Conservation (phyloP, 2,888 invertebrate genomes). For the Drosophila helvetica region DNA sequence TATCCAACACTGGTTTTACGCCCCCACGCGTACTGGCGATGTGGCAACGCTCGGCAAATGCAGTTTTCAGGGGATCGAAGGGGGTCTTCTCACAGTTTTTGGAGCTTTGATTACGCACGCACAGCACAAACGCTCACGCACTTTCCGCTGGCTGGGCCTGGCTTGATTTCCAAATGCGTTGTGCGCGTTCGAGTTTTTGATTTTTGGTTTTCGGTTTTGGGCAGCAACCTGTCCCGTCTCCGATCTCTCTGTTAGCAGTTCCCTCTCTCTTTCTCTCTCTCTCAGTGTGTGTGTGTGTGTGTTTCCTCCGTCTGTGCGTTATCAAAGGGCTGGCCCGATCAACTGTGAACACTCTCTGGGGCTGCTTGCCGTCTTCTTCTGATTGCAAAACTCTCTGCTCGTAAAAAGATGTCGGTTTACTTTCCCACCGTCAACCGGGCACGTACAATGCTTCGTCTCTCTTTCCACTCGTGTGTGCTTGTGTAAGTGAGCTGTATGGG, state of each 20-base stretch:
- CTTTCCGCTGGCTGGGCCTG: constrained; percentile 47
- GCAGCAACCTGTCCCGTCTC: constrained; percentile 26
- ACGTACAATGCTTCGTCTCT: constrained; percentile 40
- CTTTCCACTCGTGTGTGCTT: constrained; percentile 16
- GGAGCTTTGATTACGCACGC: constrained; percentile 14
- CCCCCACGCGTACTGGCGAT: constrained; percentile 2
- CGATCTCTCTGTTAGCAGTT: constrained; percentile 14
- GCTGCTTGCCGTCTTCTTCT: constrained; percentile 47
- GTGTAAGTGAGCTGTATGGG: constrained; percentile 24
- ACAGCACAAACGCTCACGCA: constrained; percentile 52
- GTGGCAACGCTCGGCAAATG: constrained; percentile 3
- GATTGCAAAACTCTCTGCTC: constrained; percentile 71
- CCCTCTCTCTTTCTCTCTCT: constrained; percentile 16
- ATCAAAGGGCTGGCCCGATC: constrained; percentile 66
- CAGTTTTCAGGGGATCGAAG: constrained; percentile 13
- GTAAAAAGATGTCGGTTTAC: constrained; percentile 78
- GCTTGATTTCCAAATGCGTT: constrained; percentile 65
- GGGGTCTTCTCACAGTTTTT: not conserved
- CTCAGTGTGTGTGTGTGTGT: too few relatives aligned
- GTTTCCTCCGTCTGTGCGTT: constrained; percentile 40
- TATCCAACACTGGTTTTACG: constrained; percentile 5
- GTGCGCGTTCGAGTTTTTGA: constrained; percentile 44
- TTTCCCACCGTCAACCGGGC: constrained; percentile 68
- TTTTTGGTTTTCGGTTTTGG: not conserved
- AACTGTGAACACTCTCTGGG: constrained; percentile 20